Conservation (phyloP, 1,140 invertebrate species). For the Mylabris phalerata region DNA sequence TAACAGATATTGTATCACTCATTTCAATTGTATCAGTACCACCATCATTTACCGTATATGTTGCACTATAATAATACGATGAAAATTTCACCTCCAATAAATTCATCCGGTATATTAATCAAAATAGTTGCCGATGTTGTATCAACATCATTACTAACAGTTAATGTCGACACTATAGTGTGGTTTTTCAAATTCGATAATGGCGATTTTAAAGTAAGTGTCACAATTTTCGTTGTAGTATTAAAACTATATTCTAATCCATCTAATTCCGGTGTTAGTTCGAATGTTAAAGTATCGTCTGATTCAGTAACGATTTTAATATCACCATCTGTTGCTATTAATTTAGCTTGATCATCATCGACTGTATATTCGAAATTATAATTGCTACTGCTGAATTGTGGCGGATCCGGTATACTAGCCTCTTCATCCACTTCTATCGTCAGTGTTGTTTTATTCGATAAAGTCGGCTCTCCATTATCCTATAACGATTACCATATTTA, state of each 20-base stretch:
- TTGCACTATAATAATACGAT: constrained; percentile 7
- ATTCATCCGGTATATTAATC: constrained; percentile 8
- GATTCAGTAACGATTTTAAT: not conserved
- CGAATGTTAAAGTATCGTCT: not conserved
- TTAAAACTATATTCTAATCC: not conserved
- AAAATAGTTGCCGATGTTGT: constrained; percentile 3
- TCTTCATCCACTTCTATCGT: constrained; percentile 12
- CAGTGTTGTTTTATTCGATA: not conserved
- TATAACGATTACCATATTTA: not conserved
- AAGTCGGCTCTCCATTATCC: not conserved
- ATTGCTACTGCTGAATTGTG: constrained; percentile 9
- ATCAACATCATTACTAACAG: not conserved
- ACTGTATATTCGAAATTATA: constrained; percentile 16
- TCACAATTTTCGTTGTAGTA: not conserved
- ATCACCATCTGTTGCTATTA: constrained; percentile 1
- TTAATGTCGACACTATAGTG: constrained; percentile 2
- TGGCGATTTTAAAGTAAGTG: not conserved
- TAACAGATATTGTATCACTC: not conserved
- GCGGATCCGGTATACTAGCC: constrained; percentile 14
- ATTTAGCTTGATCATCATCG: not conserved
- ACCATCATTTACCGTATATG: not conserved
- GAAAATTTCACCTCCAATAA: not conserved
- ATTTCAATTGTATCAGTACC: not conserved
- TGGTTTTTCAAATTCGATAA: not conserved
- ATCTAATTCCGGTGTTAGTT: no score